phyloP scores from a whole-genome alignment of 2,888 invertebrate species.

The Meliscaeva auricollis region DNA sequence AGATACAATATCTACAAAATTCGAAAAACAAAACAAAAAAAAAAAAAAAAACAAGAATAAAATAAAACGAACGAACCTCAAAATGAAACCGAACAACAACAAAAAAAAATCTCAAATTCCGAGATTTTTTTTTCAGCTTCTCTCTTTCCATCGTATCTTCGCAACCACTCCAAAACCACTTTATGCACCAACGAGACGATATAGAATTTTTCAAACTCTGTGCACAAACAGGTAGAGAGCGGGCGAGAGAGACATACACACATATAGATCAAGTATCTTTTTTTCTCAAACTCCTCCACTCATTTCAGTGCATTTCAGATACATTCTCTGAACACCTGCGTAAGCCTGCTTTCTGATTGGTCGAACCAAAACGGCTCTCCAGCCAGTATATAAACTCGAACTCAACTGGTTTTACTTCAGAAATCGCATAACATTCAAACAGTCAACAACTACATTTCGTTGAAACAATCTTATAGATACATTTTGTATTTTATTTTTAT shows the following conservation, averaged over 20 bases:
- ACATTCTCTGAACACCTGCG: conserved; percentile 70
- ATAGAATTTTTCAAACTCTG: conserved; percentile 34
- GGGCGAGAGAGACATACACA: conserved; percentile 54
- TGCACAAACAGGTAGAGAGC: conserved; percentile 78
- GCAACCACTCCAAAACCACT: conserved; percentile 66
- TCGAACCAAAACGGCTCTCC: conserved; percentile 36
- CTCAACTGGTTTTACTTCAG: conserved; percentile 77
- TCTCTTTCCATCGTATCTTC: conserved; percentile 42
- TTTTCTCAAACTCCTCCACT: conserved; percentile 41
- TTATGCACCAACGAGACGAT: conserved; percentile 33
- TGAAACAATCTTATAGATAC: conserved; percentile 10
- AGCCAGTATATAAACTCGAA: conserved; percentile 78
- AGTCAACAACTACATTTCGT: conserved; percentile 31
- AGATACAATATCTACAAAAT: conserved; percentile 48
- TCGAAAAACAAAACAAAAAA: conserved; percentile 11
- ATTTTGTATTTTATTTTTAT: background rate
- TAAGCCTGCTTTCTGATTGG: conserved; percentile 66
- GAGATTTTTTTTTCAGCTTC: conserved; percentile 54
- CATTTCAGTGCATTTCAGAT: conserved; percentile 53
- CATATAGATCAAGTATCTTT: conserved; percentile 60
- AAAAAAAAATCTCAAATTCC: conserved; percentile 62
- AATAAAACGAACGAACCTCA: conserved; percentile 12
- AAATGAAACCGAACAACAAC: background rate
- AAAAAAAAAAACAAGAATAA: conserved; percentile 9
- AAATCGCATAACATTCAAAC: conserved; percentile 77